Conservation (phyloP, 2,113 vertebrate species). For the Etheostoma cragini region DNA sequence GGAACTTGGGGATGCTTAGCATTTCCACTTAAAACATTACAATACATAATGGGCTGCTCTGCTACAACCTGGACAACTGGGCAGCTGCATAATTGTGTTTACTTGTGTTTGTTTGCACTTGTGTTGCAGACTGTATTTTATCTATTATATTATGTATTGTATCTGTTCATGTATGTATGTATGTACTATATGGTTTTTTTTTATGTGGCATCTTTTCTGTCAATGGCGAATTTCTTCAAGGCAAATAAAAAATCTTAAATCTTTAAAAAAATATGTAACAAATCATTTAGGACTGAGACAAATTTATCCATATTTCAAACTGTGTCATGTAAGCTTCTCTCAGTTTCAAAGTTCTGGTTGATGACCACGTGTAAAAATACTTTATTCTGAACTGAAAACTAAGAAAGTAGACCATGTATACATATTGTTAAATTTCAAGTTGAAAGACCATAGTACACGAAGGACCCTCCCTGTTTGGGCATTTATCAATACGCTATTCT, state of each 20-base stretch:
- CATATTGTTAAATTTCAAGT: not conserved
- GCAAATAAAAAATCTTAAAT: too few relatives aligned
- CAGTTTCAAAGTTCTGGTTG: not conserved
- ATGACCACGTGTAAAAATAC: too few relatives aligned
- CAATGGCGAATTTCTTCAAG: too few relatives aligned
- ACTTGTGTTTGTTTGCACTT: too few relatives aligned
- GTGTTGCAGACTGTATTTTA: too few relatives aligned
- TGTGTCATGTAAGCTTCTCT: not conserved
- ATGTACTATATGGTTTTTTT: too few relatives aligned
- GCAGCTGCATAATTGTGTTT: too few relatives aligned
- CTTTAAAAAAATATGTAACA: not conserved
- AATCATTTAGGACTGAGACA: not conserved
- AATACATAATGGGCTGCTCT: not conserved
- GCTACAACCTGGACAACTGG: too few relatives aligned
- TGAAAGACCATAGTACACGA: not conserved
- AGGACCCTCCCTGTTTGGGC: not conserved
- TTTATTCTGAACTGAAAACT: not conserved
- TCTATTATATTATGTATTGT: too few relatives aligned
- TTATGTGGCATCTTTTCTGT: too few relatives aligned
- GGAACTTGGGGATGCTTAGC: not conserved
- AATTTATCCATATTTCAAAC: not conserved
- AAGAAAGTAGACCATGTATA: not conserved
- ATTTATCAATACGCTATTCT: conserved; percentile 10
- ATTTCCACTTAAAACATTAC: not conserved
- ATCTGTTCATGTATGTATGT: too few relatives aligned